phyloP scores from a whole-genome alignment of 2,113 vertebrate species.

The Suncus etruscus region DNA sequence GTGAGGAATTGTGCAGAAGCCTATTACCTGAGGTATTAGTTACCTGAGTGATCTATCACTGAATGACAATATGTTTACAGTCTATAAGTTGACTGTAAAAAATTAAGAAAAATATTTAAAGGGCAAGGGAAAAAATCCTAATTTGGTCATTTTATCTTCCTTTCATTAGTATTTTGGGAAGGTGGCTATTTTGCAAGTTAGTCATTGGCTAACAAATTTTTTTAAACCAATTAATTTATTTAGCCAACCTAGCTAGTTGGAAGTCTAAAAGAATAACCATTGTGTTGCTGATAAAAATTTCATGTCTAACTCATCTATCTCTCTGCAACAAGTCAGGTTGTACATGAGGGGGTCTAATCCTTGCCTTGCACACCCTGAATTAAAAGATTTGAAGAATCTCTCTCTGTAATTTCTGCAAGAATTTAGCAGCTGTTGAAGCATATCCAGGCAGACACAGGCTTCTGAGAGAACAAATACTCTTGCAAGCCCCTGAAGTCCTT shows the following conservation, averaged over 20 bases:
- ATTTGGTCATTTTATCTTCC: not conserved
- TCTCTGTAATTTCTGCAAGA: slow-evolving; percentile 63
- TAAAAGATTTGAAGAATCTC: slow-evolving; percentile 53
- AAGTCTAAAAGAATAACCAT: not conserved
- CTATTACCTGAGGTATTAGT: not conserved
- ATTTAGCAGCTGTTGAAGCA: slow-evolving; percentile 58
- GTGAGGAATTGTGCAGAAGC: not conserved
- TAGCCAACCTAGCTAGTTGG: too few species aligned
- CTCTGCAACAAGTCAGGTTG: not conserved
- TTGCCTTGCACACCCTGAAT: not conserved
- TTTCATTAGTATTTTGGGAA: slow-evolving; percentile 46
- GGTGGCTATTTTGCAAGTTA: not conserved
- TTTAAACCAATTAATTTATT: too few species aligned
- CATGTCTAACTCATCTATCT: not conserved
- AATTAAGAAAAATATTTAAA: slow-evolving; percentile 5
- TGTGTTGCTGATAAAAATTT: not conserved
- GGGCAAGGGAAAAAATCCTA: not conserved
- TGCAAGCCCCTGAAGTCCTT: slow-evolving; percentile 26
- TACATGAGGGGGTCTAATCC: not conserved
- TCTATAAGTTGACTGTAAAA: too few species aligned
- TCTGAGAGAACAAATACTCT: slow-evolving; percentile 49
- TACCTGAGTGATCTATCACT: not conserved
- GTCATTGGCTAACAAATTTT: not conserved
- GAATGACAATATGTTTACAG: not conserved
- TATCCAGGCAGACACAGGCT: slow-evolving; percentile 15